Conservation (phyloP, 1,140 invertebrate genomes). For the Pristionchus pacificus region DNA sequence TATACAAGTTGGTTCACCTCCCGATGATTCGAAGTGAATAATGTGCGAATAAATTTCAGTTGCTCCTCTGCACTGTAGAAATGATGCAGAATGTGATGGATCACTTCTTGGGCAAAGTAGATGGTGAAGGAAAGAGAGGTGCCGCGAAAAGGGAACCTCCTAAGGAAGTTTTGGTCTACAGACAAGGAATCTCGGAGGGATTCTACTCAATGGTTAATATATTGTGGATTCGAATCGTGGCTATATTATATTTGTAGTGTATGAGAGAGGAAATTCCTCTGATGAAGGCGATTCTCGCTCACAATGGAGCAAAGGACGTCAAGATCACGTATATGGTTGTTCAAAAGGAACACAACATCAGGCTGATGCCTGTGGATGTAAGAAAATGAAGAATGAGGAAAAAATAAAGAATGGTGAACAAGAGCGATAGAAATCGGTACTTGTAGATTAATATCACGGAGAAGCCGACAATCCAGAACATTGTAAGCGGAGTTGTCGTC, state of each 20-base stretch:
- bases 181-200: constrained; percentile 32
- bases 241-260: constrained; percentile 1
- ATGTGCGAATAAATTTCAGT: background rate
- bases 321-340: constrained; percentile 36
- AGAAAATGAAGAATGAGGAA: constrained; percentile 27
- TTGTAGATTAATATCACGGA: constrained; percentile 24
- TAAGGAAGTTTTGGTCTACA: constrained; percentile 29
- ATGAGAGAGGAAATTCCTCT: constrained; percentile 27
- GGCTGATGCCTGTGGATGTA: no score
- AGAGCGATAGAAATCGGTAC: constrained; percentile 1
- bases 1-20: no score
- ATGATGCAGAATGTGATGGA: constrained; percentile 24
- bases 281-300: constrained; percentile 9
- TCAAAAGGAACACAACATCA: constrained; percentile 32
- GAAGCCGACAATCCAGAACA: constrained; percentile 32
- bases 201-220: constrained; percentile 22
- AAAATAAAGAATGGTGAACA: background rate
- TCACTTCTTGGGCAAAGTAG: background rate
- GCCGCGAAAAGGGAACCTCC: constrained; percentile 1
- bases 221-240: background rate
- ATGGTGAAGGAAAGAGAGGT: background rate
- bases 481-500: constrained; percentile 27
- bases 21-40: no score
- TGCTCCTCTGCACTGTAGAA: constrained; percentile 9
- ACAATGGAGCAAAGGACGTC: background rate